A percentile compares a stretch with the other conserved stretches of the same genome.
These are phyloP conservation scores for Rattus rattus DNA, from an alignment of 2,113 vertebrate species.

Conservation along the genomic window DNA sequence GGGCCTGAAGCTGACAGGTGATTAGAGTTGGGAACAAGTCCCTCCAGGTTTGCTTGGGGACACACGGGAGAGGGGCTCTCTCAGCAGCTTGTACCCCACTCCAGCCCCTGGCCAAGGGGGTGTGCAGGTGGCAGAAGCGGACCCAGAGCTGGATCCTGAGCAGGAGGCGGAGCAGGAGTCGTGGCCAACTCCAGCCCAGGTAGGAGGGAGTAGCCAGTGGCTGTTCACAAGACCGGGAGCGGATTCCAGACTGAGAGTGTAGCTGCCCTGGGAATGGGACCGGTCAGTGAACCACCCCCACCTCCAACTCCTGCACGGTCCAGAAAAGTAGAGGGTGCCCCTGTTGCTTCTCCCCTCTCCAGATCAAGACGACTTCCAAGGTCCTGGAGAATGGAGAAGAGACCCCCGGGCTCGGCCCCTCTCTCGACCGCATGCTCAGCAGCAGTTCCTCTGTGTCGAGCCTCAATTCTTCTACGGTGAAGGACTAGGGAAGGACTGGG, in stretches of 20 bases:
- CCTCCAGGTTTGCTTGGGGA: background rate
- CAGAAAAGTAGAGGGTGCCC: background rate
- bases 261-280: background rate
- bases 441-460: constrained; percentile 90
- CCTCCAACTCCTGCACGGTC: no score
- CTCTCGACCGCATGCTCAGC: constrained; percentile 81
- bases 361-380: background rate
- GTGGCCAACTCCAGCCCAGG: constrained; percentile 45
- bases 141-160: background rate
- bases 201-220: constrained; percentile 69
- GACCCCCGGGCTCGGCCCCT: background rate
- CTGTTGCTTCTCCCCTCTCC: background rate
- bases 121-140: background rate
- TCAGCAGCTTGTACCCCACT: background rate
- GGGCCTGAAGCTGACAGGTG: background rate
- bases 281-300: background rate
- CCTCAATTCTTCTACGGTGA: constrained; percentile 89
- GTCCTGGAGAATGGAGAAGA: constrained; percentile 76
- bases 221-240: constrained; percentile 71
- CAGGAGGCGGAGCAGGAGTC: background rate
- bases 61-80: background rate
- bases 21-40: background rate
- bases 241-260: background rate
- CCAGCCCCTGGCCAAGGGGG: background rate
- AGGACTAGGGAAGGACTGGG: background rate